phyloP scores from a whole-genome alignment of 2,113 vertebrate species.

The Trogon surrucura region DNA sequence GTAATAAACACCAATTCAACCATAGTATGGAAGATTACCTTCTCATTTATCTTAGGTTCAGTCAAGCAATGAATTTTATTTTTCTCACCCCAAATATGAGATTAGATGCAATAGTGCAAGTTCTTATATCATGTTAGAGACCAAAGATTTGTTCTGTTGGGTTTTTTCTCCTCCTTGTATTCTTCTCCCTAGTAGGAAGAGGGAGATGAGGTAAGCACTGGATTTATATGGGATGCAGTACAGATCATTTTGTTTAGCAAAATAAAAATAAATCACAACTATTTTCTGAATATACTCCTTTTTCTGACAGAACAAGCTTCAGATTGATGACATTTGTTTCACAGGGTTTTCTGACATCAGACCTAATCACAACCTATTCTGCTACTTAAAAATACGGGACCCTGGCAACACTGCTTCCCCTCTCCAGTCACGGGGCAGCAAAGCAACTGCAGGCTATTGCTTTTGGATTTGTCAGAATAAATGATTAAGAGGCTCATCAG shows the following conservation, averaged over 20 bases:
- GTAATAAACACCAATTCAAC: not conserved
- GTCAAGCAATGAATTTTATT: not conserved
- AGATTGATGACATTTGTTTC: not conserved
- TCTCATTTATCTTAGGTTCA: not conserved
- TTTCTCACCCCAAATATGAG: not conserved
- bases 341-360: slow-evolving; percentile 18
- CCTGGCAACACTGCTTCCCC: not conserved
- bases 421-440: not conserved
- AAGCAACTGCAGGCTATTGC: slow-evolving; percentile 8
- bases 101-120: not conserved
- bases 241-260: not conserved
- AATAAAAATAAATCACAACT: slow-evolving; percentile 6
- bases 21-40: not conserved
- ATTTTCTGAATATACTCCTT: not conserved
- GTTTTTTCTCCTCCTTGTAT: not conserved
- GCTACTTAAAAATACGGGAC: not conserved
- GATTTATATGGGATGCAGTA: not conserved
- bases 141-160: not conserved
- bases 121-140: not conserved
- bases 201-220: not conserved
- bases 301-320: not conserved
- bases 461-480: slow-evolving; percentile 52
- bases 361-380: slow-evolving; percentile 40
- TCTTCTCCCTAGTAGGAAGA: not conserved
- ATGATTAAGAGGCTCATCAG: slow-evolving; percentile 46